Evolutionary conservation across 2,797 vertebrate species (phyloP).

Genomic region (Falco berigora): DNA sequence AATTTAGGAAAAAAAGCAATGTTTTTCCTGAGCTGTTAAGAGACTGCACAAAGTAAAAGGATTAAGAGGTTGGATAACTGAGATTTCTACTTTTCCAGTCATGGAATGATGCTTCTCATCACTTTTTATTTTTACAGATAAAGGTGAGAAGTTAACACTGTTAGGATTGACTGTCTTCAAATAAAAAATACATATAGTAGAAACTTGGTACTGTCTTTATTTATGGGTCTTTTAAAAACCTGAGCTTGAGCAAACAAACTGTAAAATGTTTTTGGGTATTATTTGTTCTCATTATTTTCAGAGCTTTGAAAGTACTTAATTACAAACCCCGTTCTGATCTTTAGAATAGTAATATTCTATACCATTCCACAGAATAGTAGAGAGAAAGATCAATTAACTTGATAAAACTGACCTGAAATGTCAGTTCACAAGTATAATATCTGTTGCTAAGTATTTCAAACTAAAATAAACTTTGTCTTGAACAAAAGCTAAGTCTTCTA

Average conservation of each 20-base stretch:
- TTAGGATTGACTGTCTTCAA: background rate
- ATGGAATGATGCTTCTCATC: background rate
- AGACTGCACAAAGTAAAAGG: background rate
- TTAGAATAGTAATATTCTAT: background rate
- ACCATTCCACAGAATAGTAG: background rate
- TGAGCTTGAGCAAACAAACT: background rate
- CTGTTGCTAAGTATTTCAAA: background rate
- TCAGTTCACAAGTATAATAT: background rate
- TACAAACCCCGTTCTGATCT: background rate
- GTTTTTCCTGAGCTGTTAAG: background rate
- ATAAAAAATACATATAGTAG: background rate
- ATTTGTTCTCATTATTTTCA: background rate
- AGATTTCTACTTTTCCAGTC: background rate
- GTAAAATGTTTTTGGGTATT: background rate
- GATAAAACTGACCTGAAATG: background rate
- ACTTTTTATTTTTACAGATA: background rate
- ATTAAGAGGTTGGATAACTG: background rate
- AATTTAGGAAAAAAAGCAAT: background rate
- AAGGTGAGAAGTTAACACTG: background rate
- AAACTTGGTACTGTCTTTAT: background rate
- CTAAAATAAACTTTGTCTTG: background rate
- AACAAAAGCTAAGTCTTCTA: background rate
- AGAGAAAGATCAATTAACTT: background rate
- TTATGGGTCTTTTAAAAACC: background rate
- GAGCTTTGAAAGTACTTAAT: background rate